Evolutionary conservation across 2,888 invertebrate species (phyloP), one percentile per base, ranked within the genome.

Genomic region (Hoplodrina blanda): DNA sequence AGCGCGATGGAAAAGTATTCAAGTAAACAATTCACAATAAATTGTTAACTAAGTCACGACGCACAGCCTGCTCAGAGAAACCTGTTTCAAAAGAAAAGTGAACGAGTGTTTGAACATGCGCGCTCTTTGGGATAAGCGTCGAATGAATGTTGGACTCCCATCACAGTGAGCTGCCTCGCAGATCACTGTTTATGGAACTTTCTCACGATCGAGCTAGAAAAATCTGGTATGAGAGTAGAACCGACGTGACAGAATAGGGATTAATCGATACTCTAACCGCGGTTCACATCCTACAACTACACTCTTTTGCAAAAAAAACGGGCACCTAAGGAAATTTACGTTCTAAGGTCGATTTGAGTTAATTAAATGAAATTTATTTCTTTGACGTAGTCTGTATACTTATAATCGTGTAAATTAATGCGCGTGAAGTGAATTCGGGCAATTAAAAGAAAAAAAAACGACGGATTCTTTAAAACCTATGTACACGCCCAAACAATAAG

Each of bases 171-270:
- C 56, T 75, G 53, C 66, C 64, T 63, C 70, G 65, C 67, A 76
- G 60, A 76, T 72, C 70, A 74, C 72, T 72, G 49, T 69, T 73
- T 74, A 84, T 59, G 78, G 66, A 33, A 37, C 59, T 82, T 79
- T 82, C 85, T 78, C 85, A 82, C 76, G 84, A 76, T 74, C 62
- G 49, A 72, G 71, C 20, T 64, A 63, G 68, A 69, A 76, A 76
- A 70, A 67, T 80, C 71, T 69, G 41, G 66, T 69, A n/a, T 61
- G 62, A 80, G 63, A 78, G 61, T 53, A 41, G 63, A 53, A 44
- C 54, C 52, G 44, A 63, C 57, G 46, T 33, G 25, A 70, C 69
- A 53, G 49, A 71, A 62, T 68, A 72, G 54, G 74, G 55, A 57
- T 59, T 71, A 63, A 62, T 67, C 60, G 63, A 66, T 54, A 60